Evolutionary conservation across 2,888 invertebrate species (phyloP), one percentile per base, ranked within the genome.

Genomic region (Conistra vaccinii): DNA sequence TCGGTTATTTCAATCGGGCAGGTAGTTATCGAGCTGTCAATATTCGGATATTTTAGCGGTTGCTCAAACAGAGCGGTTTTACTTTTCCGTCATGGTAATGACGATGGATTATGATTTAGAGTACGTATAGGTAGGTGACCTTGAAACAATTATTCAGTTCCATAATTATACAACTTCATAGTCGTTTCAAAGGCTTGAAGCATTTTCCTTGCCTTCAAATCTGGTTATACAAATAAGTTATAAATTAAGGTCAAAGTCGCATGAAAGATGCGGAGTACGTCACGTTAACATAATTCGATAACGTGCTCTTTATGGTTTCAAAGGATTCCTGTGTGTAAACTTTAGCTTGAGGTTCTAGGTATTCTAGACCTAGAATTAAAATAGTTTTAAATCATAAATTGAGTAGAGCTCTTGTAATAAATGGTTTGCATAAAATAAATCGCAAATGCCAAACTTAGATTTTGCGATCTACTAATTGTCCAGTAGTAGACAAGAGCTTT

Each of bases 121-220:
- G 3, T 32, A 17, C 3, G 17, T n/a, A 9, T 12, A 35, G 5
- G 10, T 26, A 48, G 6, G 20, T 61, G 12, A 48, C 48, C 26
- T 58, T 39, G 1, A 23, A 73, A 29, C 20, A 63, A 48, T 48
- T 32, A 29, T n/a, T 51, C 6, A 23, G 48, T 26, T 65, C 35
- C 12, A 55, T 66, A 60, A 63, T 17, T 66, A 45, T 35, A n/a
- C 4, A 57, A 69, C 17, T 63, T 74, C 10, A 9, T 42, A 68
- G 20, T 17, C 32, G 51, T 63, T 76, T 69, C 32, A 63, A 63
- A 76, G 26, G 76, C 57, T 76, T 76, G 17, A 76, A 76, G 35
- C 39, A 75, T 29, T 48, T 66, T 68, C 20, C 57, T 32, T 23
- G 17, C 45, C 20, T 55, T 20, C 12, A 23, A 63, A 51, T 51